phyloP scores from a whole-genome alignment of 2,797 vertebrate genomes.

The Aselliscus stoliczkanus region DNA sequence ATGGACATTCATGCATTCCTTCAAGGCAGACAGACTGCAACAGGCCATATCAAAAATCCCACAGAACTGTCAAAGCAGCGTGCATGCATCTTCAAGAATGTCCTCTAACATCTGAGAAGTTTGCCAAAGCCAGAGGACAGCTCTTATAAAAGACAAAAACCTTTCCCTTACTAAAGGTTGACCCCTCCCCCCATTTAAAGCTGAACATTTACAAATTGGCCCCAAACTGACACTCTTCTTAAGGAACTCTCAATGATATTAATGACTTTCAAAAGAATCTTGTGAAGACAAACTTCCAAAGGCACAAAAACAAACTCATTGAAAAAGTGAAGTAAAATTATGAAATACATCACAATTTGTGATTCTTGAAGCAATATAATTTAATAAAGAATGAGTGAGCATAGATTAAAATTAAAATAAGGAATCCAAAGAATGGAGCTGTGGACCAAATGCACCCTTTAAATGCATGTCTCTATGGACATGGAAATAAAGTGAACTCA shows the following conservation, averaged over 20 bases:
- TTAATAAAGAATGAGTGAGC: not conserved
- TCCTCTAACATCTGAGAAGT: constrained; percentile 51
- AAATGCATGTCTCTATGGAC: not conserved
- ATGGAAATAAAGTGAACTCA: not conserved
- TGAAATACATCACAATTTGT: not conserved
- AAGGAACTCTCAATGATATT: not conserved
- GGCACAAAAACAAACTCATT: constrained; percentile 1
- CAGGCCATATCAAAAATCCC: constrained; percentile 32
- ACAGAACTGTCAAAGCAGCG: constrained; percentile 54
- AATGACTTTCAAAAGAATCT: not conserved
- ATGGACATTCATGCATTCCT: not conserved
- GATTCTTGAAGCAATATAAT: not conserved
- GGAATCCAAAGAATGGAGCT: not conserved
- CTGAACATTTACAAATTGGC: not conserved
- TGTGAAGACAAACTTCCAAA: not conserved
- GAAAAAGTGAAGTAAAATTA: constrained; percentile 16
- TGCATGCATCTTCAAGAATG: constrained; percentile 43
- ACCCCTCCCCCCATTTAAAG: not conserved
- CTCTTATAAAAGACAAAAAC: constrained; percentile 33
- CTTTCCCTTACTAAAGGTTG: not conserved
- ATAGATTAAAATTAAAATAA: constrained; percentile 14
- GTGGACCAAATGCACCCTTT: not conserved
- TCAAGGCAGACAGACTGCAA: not conserved
- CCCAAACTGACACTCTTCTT: not conserved
- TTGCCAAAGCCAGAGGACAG: not conserved